A percentile compares a stretch with the other conserved stretches of the same genome.
Evolutionary conservation across 1,140 invertebrate species (phyloP).

Genomic region (Drosophila nikananu): DNA sequence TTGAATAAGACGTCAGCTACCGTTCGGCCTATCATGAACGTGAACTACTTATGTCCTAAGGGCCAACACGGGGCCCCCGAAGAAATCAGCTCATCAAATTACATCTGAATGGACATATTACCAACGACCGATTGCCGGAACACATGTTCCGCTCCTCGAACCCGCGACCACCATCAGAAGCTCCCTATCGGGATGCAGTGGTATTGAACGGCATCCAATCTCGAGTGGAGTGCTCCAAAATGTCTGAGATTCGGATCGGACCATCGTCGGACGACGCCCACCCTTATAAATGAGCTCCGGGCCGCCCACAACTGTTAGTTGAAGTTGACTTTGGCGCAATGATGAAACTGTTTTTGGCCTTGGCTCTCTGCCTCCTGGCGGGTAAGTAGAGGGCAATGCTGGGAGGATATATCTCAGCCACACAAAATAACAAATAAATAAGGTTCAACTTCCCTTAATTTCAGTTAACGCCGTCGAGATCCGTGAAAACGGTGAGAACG

Average conservation of each 20-base stretch:
- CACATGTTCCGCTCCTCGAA: slow-evolving; percentile 39
- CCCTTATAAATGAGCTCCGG: slow-evolving; percentile 53
- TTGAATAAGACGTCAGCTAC: slow-evolving; percentile 15
- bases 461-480: slow-evolving; percentile 58
- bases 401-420: neutral
- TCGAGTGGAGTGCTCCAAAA: slow-evolving; percentile 54
- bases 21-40: slow-evolving; percentile 21
- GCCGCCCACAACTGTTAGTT: slow-evolving; percentile 39
- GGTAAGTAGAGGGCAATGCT: slow-evolving; percentile 46
- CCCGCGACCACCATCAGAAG: neutral
- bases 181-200: slow-evolving; percentile 25
- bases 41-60: slow-evolving; percentile 8
- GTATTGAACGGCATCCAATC: slow-evolving; percentile 42
- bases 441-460: neutral
- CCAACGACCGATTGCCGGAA: slow-evolving; percentile 25
- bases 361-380: slow-evolving; percentile 60
- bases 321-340: slow-evolving; percentile 38
- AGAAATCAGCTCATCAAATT: slow-evolving; percentile 32
- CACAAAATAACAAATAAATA: neutral
- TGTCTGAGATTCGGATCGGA: slow-evolving; percentile 44
- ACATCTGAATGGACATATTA: slow-evolving; percentile 33
- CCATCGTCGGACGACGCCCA: slow-evolving; percentile 24
- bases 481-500: slow-evolving; percentile 68
- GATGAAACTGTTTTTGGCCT: slow-evolving; percentile 68
- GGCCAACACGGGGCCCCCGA: slow-evolving; percentile 25